These are phyloP conservation scores for Percopsis transmontana DNA, from an alignment of 2,113 vertebrate genomes.

Conservation along the genomic window DNA sequence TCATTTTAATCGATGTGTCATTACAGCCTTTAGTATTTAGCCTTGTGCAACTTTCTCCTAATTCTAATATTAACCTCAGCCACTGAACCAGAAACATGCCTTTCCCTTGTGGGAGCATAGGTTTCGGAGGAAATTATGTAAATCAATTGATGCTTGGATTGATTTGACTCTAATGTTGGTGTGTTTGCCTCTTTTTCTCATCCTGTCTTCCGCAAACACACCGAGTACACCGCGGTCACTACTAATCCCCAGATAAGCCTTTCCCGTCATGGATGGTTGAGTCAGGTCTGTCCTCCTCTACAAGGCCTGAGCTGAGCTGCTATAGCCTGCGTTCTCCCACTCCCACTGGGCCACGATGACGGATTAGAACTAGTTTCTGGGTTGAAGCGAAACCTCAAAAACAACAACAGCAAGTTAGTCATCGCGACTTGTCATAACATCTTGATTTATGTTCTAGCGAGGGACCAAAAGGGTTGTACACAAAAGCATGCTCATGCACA, in stretches of 20 bases:
- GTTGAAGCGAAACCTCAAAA: conserved; percentile 55
- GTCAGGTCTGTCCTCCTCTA: conserved; percentile 26
- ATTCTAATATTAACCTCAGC: neutral
- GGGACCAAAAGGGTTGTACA: conserved; percentile 42
- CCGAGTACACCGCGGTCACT: conserved; percentile 42
- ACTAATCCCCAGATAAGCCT: conserved; percentile 61
- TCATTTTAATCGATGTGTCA: neutral
- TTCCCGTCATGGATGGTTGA: conserved; percentile 53
- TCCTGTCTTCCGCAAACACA: conserved; percentile 20
- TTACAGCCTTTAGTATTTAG: too few relatives aligned
- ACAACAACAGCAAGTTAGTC: conserved; percentile 61
- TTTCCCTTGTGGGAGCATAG: neutral
- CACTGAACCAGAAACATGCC: neutral
- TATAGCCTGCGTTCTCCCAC: neutral
- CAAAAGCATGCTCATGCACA: neutral
- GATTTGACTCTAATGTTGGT: neutral
- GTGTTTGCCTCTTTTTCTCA: neutral
- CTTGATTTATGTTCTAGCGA: conserved; percentile 57
- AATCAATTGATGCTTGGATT: neutral
- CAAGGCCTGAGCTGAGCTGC: conserved; percentile 6
- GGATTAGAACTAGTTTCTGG: conserved; percentile 49
- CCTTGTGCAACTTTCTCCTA: neutral
- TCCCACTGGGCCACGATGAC: conserved; percentile 45
- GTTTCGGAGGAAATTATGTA: neutral
- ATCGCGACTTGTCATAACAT: conserved; percentile 51